Percentiles rank a stretch among this genome's conserved stretches.
phyloP scores from a whole-genome alignment of 2,797 vertebrate genomes.

The Thripadectes ignobilis region DNA sequence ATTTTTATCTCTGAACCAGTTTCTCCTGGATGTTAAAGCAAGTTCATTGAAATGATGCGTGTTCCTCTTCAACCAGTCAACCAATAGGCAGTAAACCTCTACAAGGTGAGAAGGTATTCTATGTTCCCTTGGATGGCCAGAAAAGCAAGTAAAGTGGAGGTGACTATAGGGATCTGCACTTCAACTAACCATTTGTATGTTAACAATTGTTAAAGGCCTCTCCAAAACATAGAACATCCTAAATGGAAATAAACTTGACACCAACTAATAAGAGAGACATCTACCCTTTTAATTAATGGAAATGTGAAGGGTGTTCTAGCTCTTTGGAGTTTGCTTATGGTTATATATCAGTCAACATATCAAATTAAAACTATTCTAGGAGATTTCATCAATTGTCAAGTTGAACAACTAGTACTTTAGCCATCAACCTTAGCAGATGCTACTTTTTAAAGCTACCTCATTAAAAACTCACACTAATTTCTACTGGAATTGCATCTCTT shows the following conservation, averaged over 20 bases:
- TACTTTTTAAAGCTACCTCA: background rate
- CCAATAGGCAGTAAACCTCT: background rate
- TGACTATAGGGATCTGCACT: background rate
- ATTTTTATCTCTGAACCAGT: background rate
- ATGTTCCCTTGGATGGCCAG: background rate
- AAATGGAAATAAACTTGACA: background rate
- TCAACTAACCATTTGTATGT: background rate
- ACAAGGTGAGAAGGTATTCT: background rate
- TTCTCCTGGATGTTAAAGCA: background rate
- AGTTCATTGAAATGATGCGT: background rate
- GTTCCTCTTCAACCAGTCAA: background rate
- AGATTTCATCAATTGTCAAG: background rate
- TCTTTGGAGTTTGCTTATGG: background rate
- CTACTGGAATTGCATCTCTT: conserved; percentile 13
- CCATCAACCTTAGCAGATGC: background rate
- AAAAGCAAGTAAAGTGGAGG: background rate
- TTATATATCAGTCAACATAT: background rate
- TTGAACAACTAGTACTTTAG: background rate
- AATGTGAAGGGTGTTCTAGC: background rate
- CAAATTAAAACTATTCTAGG: background rate
- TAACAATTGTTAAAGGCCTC: background rate
- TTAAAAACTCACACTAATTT: conserved; percentile 39
- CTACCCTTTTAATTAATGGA: background rate
- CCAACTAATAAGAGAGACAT: background rate
- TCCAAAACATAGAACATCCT: background rate